Percentiles rank a stretch among this genome's conserved stretches.
Conservation (phyloP, 2,113 vertebrate species). For the Tautogolabrus adspersus region DNA sequence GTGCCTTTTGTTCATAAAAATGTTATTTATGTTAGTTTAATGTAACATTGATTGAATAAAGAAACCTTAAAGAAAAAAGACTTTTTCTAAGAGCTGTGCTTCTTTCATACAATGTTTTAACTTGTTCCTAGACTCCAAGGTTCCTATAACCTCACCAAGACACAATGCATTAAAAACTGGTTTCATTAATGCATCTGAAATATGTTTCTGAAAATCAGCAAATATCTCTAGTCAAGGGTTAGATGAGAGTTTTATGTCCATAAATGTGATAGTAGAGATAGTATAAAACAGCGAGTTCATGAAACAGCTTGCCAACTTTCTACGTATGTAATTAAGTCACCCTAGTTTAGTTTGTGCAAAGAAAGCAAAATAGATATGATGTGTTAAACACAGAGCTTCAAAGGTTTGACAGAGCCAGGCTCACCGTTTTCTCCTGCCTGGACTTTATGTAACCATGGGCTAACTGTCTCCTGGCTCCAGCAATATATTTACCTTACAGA, state of each 20-base stretch:
- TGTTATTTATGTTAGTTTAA: slow-evolving; percentile 95
- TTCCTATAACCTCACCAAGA: background rate
- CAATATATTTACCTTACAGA: background rate
- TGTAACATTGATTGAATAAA: slow-evolving; percentile 87
- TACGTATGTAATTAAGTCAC: background rate
- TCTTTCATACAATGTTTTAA: slow-evolving; percentile 27
- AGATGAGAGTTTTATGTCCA: too few species aligned
- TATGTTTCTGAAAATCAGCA: too few species aligned
- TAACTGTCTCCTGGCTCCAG: background rate
- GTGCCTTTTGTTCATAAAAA: slow-evolving; percentile 94
- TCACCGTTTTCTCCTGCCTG: background rate
- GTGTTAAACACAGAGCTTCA: background rate
- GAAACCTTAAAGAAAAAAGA: slow-evolving; percentile 71
- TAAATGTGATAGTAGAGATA: too few species aligned
- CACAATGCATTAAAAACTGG: background rate
- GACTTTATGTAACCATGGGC: background rate
- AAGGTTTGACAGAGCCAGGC: too few species aligned
- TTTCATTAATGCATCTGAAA: too few species aligned
- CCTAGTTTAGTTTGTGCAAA: background rate
- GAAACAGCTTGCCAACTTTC: background rate
- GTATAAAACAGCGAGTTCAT: background rate
- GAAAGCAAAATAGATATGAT: background rate
- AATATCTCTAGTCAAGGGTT: too few species aligned
- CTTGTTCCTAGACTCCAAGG: background rate
- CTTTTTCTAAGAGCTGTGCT: slow-evolving; percentile 22